Conservation (phyloP, 1,140 invertebrate species). For the Meteorus sp. region DNA sequence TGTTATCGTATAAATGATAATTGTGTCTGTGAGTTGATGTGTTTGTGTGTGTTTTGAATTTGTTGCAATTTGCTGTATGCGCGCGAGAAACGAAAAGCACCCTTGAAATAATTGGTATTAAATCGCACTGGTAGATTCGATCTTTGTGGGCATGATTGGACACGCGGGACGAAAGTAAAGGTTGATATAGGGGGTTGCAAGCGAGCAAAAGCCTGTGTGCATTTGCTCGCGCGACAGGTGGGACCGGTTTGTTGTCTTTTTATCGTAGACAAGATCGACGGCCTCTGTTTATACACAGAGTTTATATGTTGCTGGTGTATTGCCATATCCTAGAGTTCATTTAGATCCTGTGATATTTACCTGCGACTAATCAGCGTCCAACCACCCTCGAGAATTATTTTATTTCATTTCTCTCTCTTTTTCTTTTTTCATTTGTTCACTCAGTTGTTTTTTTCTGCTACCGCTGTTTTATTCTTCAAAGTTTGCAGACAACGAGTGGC, state of each 20-base stretch:
- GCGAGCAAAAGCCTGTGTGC: constrained; percentile 27
- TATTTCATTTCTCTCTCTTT: not conserved
- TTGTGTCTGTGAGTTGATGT: not conserved
- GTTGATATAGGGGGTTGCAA: constrained; percentile 31
- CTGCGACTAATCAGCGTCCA: constrained; percentile 29
- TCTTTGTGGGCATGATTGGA: constrained; percentile 30
- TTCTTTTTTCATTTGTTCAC: not conserved
- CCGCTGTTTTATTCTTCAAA: not conserved
- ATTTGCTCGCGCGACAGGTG: constrained; percentile 31
- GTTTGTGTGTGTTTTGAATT: constrained; percentile 7
- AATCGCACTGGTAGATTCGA: constrained; percentile 30
- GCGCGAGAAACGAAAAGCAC: constrained; percentile 11
- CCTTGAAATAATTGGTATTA: constrained; percentile 35
- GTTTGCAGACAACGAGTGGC: too few species aligned
- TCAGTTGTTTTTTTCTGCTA: not conserved
- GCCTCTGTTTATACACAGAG: constrained; percentile 17
- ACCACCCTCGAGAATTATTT: constrained; percentile 6
- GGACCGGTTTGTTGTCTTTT: constrained; percentile 33
- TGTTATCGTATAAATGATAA: too few species aligned
- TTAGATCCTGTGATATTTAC: constrained; percentile 30
- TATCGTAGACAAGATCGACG: constrained; percentile 31
- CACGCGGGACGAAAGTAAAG: constrained; percentile 28
- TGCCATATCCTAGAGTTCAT: constrained; percentile 26
- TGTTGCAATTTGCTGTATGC: constrained; percentile 28
- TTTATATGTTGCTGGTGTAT: not conserved